Evolutionary conservation across 2,113 vertebrate species (phyloP).

Genomic region (Proterorhinus semilunaris): DNA sequence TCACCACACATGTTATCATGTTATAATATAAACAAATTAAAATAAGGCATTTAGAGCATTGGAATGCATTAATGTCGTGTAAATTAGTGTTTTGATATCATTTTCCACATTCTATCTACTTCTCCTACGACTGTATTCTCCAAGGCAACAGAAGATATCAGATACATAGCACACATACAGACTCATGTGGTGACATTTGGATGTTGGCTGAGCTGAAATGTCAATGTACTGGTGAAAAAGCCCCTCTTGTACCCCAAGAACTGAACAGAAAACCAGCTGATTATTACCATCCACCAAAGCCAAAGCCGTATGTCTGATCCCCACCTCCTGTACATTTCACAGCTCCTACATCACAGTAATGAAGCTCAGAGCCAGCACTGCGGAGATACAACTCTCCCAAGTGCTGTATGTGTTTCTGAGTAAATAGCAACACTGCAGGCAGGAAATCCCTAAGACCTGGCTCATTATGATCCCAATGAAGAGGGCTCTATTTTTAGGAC

Average conservation of each 20-base stretch:
- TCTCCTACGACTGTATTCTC: neutral
- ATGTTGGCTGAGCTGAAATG: slow-evolving; percentile 55
- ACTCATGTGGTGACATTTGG: slow-evolving; percentile 43
- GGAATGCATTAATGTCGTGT: too few relatives aligned
- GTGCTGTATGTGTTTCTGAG: slow-evolving; percentile 23
- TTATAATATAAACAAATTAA: too few relatives aligned
- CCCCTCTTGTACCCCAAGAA: slow-evolving; percentile 11
- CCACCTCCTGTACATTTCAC: slow-evolving; percentile 16
- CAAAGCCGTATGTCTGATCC: slow-evolving; percentile 19
- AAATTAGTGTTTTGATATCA: too few relatives aligned
- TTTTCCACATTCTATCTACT: neutral
- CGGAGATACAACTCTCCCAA: slow-evolving; percentile 10
- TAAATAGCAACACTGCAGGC: slow-evolving; percentile 27
- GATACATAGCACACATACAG: slow-evolving; percentile 17
- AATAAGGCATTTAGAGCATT: too few relatives aligned
- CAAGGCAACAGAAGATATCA: slow-evolving; percentile 11
- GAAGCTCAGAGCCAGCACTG: slow-evolving; percentile 3
- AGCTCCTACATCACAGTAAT: slow-evolving; percentile 16
- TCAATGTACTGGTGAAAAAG: slow-evolving; percentile 38
- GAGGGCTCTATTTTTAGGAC: slow-evolving; percentile 50
- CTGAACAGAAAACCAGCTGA: slow-evolving; percentile 7
- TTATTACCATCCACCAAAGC: slow-evolving; percentile 25
- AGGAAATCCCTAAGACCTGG: slow-evolving; percentile 22
- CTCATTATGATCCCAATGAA: slow-evolving; percentile 41
- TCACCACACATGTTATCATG: too few relatives aligned